Percentiles rank a stretch among this genome's conserved stretches.
Evolutionary conservation across 2,888 invertebrate species (phyloP).

Genomic region (Xiphydria camelus): DNA sequence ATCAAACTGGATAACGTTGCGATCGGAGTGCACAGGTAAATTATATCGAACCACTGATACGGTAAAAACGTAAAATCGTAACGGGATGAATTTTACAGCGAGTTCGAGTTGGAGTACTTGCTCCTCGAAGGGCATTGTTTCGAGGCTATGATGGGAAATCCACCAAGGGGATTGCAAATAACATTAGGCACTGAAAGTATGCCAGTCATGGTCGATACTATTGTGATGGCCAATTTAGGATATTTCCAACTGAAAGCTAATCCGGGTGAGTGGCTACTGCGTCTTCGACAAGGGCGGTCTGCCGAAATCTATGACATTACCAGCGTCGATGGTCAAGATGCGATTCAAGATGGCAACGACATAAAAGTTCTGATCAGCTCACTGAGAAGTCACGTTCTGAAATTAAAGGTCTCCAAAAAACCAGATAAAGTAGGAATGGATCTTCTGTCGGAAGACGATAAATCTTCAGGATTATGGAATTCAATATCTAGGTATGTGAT

Average conservation of each 20-base stretch:
- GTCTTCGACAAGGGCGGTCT: constrained; percentile 89
- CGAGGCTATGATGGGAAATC: constrained; percentile 86
- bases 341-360: constrained; percentile 56
- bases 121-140: constrained; percentile 97
- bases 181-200: constrained; percentile 83
- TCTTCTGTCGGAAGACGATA: constrained; percentile 79
- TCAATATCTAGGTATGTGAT: constrained; percentile 81
- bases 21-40: constrained; percentile 78
- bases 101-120: constrained; percentile 94
- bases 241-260: constrained; percentile 98
- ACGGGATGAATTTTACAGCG: constrained; percentile 70
- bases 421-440: constrained; percentile 85
- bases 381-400: constrained; percentile 87
- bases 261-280: constrained; percentile 93
- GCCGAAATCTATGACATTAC: constrained; percentile 90
- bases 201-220: constrained; percentile 87
- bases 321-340: constrained; percentile 61
- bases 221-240: constrained; percentile 99
- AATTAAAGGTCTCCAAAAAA: constrained; percentile 88
- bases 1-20: constrained; percentile 93
- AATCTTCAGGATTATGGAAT: constrained; percentile 83
- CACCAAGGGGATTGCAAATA: constrained; percentile 96
- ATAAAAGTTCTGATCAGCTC: constrained; percentile 80
- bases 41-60: too few species aligned
- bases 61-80: too few species aligned